Evolutionary conservation across 2,888 invertebrate species (phyloP).

Genomic region (Chrysina gloriosa): DNA sequence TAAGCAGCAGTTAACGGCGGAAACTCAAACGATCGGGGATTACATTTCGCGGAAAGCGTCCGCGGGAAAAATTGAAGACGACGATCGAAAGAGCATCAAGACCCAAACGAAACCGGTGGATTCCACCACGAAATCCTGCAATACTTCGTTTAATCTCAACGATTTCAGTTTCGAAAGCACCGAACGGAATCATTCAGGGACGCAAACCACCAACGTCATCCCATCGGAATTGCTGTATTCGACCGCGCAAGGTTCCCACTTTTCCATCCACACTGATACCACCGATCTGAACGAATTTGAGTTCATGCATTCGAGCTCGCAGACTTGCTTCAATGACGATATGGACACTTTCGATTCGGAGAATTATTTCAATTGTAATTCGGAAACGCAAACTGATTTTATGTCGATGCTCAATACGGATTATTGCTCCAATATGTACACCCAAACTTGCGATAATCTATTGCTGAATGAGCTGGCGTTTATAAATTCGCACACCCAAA

Average conservation of each 20-base stretch:
- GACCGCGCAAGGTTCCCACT: constrained; percentile 52
- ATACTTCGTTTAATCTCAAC: constrained; percentile 58
- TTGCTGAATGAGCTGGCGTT: constrained; percentile 68
- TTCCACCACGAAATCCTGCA: constrained; percentile 58
- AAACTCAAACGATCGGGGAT: constrained; percentile 64
- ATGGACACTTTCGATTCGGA: constrained; percentile 56
- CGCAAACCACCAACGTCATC: constrained; percentile 56
- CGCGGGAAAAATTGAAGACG: constrained; percentile 20
- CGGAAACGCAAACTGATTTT: constrained; percentile 72
- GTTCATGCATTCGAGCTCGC: constrained; percentile 52
- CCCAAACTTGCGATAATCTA: constrained; percentile 69
- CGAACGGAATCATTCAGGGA: constrained; percentile 56
- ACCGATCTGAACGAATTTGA: constrained; percentile 53
- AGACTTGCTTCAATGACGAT: constrained; percentile 51
- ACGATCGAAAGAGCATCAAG: constrained; percentile 49
- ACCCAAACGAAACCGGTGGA: constrained; percentile 54
- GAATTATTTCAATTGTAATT: constrained; percentile 66
- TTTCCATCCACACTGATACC: too few species aligned
- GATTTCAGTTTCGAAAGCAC: constrained; percentile 53
- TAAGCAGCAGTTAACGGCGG: constrained; percentile 52
- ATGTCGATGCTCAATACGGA: constrained; percentile 60
- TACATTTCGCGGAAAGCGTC: constrained; percentile 53
- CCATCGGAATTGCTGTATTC: constrained; percentile 47
- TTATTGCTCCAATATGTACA: constrained; percentile 61
- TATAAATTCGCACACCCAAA: constrained; percentile 75